Conservation (phyloP, 1,140 invertebrate species). For the Drosophila ananassae region DNA sequence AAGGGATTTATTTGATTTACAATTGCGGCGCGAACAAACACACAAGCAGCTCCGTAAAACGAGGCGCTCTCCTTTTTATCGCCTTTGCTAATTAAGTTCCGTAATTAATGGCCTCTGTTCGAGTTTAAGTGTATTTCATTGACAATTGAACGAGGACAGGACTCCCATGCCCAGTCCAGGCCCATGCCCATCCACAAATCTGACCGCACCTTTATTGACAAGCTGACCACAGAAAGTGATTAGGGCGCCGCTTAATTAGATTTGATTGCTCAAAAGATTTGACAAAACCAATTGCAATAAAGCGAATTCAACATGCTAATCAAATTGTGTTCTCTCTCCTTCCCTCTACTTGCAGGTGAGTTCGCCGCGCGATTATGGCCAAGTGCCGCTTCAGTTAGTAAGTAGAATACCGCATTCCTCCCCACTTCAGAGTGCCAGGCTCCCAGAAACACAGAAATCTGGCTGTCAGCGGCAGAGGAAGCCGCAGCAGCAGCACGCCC, state of each 20-base stretch:
- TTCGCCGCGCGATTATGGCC: constrained; percentile 69
- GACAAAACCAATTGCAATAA: constrained; percentile 46
- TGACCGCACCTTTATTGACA: constrained; percentile 19
- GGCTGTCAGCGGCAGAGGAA: constrained; percentile 22
- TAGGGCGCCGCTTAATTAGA: constrained; percentile 72
- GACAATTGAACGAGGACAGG: constrained; percentile 26
- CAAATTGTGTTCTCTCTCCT: constrained; percentile 53
- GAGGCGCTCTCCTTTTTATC: constrained; percentile 74
- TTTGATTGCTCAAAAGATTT: constrained; percentile 81
- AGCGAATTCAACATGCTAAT: constrained; percentile 67
- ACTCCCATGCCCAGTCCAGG: neutral
- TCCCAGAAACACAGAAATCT: constrained; percentile 12
- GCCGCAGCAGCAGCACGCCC: constrained; percentile 12
- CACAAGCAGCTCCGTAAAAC: constrained; percentile 33
- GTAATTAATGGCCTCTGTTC: constrained; percentile 65
- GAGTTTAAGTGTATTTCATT: constrained; percentile 12
- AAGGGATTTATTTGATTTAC: constrained; percentile 79
- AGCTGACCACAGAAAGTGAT: constrained; percentile 71
- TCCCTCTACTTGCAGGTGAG: constrained; percentile 75
- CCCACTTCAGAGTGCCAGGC: constrained; percentile 6
- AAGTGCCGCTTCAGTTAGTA: constrained; percentile 77
- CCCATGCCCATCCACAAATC: constrained; percentile 6
- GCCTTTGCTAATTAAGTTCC: constrained; percentile 77
- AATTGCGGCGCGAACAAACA: constrained; percentile 13
- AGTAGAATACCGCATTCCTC: constrained; percentile 55